Evolutionary conservation across 2,888 invertebrate genomes (phyloP).

Genomic region (Yponomeuta plumbellus): DNA sequence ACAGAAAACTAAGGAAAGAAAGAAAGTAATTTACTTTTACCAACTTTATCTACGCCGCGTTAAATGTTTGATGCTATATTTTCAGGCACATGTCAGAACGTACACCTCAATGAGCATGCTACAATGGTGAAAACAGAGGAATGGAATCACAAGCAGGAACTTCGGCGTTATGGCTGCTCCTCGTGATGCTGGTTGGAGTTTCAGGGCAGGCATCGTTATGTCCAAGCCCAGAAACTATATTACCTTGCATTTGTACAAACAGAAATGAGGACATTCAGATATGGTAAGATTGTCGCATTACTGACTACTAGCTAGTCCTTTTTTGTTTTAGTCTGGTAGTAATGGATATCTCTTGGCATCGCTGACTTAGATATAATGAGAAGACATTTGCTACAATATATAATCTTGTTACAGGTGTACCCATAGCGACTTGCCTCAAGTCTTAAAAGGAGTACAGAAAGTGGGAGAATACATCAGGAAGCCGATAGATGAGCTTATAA

Average conservation of each 20-base stretch:
- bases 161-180: slow-evolving; percentile 49
- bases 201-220: slow-evolving; percentile 67
- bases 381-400: too few relatives aligned
- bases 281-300: slow-evolving; percentile 75
- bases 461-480: slow-evolving; percentile 80
- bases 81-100: not conserved
- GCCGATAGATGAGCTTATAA: slow-evolving; percentile 89
- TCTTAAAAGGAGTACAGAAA: slow-evolving; percentile 83
- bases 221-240: slow-evolving; percentile 84
- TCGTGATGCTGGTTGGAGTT: slow-evolving; percentile 35
- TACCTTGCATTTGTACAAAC: slow-evolving; percentile 88
- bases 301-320: not conserved
- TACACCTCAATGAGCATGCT: slow-evolving; percentile 36
- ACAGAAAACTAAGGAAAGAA: too few relatives aligned
- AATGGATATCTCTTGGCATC: too few relatives aligned
- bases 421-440: slow-evolving; percentile 89
- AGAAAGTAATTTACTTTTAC: too few relatives aligned
- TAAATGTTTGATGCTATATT: not conserved
- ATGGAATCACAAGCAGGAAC: slow-evolving; percentile 56
- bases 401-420: slow-evolving; percentile 82
- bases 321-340: not conserved
- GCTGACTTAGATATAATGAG: too few relatives aligned
- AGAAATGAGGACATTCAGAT: slow-evolving; percentile 88
- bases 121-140: slow-evolving; percentile 61
- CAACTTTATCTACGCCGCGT: not conserved